phyloP scores from a whole-genome alignment of 2,797 vertebrate genomes.

The Orestias chungarensis region DNA sequence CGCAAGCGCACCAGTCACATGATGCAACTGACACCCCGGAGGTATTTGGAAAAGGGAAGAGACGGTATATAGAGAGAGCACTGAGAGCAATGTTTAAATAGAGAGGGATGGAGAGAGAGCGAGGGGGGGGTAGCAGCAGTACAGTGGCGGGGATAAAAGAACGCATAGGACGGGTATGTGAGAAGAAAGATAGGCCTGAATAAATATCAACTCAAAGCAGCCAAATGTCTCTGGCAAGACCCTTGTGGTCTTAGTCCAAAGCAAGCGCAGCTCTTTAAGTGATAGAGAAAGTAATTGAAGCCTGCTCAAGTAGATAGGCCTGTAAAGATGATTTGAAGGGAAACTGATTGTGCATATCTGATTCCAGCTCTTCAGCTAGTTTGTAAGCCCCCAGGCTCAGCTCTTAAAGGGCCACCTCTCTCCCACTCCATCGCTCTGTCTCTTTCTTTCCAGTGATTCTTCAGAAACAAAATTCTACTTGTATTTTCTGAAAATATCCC shows the following conservation, averaged over 20 bases:
- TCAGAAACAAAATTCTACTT: slow-evolving; percentile 37
- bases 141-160: slow-evolving; percentile 7
- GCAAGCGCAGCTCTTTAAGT: slow-evolving; percentile 75
- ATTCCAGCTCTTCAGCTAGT: slow-evolving; percentile 82
- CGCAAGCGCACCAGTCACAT: slow-evolving; percentile 74
- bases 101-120: slow-evolving; percentile 2
- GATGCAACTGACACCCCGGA: slow-evolving; percentile 72
- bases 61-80: slow-evolving; percentile 52
- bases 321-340: slow-evolving; percentile 82
- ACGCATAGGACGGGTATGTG: slow-evolving; percentile 56
- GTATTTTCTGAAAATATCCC: not conserved
- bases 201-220: slow-evolving; percentile 68
- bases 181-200: slow-evolving; percentile 63
- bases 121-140: not conserved
- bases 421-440: slow-evolving; percentile 31
- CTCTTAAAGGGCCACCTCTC: slow-evolving; percentile 70
- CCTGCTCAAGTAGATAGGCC: slow-evolving; percentile 84
- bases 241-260: slow-evolving; percentile 69
- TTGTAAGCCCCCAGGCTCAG: slow-evolving; percentile 77
- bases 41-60: slow-evolving; percentile 72
- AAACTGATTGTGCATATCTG: slow-evolving; percentile 84
- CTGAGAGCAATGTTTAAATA: slow-evolving; percentile 30
- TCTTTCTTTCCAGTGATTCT: slow-evolving; percentile 38
- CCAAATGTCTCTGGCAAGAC: slow-evolving; percentile 77
- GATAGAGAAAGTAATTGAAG: slow-evolving; percentile 83